Percentiles rank a stretch among this genome's conserved stretches.
Evolutionary conservation across 2,797 vertebrate species (phyloP).

Genomic region (Hippoglossus hippoglossus): DNA sequence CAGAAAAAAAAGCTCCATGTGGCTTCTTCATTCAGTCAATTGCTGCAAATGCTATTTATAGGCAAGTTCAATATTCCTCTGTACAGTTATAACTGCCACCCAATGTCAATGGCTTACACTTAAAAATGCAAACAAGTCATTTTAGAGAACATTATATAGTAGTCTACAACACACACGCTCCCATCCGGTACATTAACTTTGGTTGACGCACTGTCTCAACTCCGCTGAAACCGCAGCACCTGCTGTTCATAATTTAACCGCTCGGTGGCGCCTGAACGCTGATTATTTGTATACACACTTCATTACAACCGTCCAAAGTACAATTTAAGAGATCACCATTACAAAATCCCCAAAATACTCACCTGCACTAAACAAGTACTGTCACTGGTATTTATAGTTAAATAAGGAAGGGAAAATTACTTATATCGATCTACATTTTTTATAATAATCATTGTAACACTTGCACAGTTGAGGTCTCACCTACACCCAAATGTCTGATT

Average conservation of each 20-base stretch:
- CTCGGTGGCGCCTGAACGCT: slow-evolving; percentile 64
- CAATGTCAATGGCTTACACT: not conserved
- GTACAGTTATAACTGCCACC: not conserved
- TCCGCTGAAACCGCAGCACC: not conserved
- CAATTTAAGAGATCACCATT: not conserved
- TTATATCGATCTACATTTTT: not conserved
- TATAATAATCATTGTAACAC: not conserved
- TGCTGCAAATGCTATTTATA: not conserved
- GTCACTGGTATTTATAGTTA: not conserved
- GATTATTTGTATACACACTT: slow-evolving; percentile 6
- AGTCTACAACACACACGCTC: too few relatives aligned
- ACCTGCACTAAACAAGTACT: not conserved
- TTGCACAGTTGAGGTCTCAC: not conserved
- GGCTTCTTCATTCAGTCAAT: slow-evolving; percentile 1
- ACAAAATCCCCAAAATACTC: not conserved
- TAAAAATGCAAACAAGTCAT: not conserved
- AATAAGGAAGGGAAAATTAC: not conserved
- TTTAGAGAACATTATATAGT: not conserved
- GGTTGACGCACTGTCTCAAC: not conserved
- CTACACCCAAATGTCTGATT: not conserved
- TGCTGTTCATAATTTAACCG: slow-evolving; percentile 50
- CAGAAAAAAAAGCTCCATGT: not conserved
- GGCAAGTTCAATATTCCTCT: not conserved
- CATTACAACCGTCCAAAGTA: not conserved
- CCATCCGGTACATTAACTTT: not conserved